phyloP scores from a whole-genome alignment of 2,113 vertebrate species.

The Pelodiscus sinensis region DNA sequence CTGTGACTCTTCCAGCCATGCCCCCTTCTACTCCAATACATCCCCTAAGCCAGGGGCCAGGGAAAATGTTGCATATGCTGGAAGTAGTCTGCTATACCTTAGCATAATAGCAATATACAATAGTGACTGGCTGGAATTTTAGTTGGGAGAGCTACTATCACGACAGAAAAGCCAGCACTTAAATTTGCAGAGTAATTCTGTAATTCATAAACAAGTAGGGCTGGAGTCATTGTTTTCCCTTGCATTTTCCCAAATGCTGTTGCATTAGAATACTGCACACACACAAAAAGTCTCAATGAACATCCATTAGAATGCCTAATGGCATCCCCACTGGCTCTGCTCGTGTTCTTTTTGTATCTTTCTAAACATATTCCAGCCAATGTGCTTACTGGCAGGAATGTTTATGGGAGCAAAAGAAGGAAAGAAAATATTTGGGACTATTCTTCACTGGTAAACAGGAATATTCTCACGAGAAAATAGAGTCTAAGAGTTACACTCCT shows the following conservation, averaged over 20 bases:
- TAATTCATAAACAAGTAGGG: background rate
- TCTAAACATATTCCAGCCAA: background rate
- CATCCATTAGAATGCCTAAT: background rate
- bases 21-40: background rate
- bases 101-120: background rate
- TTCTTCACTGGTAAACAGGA: background rate
- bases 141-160: background rate
- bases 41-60: background rate
- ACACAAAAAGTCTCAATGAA: background rate
- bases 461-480: background rate
- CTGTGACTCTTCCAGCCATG: background rate
- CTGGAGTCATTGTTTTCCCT: background rate
- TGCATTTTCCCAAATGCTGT: background rate
- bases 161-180: background rate
- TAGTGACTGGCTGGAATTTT: background rate
- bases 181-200: background rate
- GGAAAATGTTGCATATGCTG: background rate
- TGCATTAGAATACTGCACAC: background rate
- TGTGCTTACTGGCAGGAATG: background rate
- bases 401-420: background rate
- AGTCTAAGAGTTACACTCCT: rapidly evolving
- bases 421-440: background rate
- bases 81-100: background rate
- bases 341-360: background rate
- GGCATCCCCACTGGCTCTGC: background rate